Evolutionary conservation across 2,797 vertebrate genomes (phyloP), one percentile per base, ranked within the genome.

Genomic region (Semotilus atromaculatus): DNA sequence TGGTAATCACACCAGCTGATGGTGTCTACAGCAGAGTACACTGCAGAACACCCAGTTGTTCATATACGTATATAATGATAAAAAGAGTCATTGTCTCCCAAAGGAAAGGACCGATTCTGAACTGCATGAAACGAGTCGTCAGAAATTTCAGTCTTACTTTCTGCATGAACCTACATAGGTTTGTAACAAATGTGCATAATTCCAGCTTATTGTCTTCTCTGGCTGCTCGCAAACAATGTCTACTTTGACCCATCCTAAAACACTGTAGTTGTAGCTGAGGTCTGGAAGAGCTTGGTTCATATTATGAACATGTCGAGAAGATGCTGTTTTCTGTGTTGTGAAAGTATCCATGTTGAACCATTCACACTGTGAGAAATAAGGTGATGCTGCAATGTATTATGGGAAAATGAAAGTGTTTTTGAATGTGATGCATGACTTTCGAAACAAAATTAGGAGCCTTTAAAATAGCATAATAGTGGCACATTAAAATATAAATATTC

Each of bases 1-100:
- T 92, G 53, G 36, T 31, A 94, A 93, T 94, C 92, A 92, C 92
- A 93, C 86, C 90, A 91, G 93, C 86, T 87, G 58, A 80, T 45
- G 38, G 7, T 21, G 38, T 43, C 16, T 36, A 45, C 18, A n/a
- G 16, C 18, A 45, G 10, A 66, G n/a, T 9, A 13, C 0, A 1
- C 11, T 43, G 38, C 9, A 40, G 9, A 48, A 64, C 5, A 60
- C 19, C 43, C 13, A 64, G 29, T 31, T 16, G 31, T 14, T 36
- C 73, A 53, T n/a, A 11, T 43, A 43, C 1, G 3, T 45, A 4
- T 45, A 45, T 45, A 45, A 45, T n/a, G 55, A 60, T 60, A 60
- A 10, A 58, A 11, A 23, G 55, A 58, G 4, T 26, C 5, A 60
- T 26, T 13, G 55, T n/a, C 55, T 60, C n/a, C n/a, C 23, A 26